Evolutionary conservation across 1,140 invertebrate species (phyloP), one percentile per base, ranked within the genome.

Genomic region (Hormaphis cornu): DNA sequence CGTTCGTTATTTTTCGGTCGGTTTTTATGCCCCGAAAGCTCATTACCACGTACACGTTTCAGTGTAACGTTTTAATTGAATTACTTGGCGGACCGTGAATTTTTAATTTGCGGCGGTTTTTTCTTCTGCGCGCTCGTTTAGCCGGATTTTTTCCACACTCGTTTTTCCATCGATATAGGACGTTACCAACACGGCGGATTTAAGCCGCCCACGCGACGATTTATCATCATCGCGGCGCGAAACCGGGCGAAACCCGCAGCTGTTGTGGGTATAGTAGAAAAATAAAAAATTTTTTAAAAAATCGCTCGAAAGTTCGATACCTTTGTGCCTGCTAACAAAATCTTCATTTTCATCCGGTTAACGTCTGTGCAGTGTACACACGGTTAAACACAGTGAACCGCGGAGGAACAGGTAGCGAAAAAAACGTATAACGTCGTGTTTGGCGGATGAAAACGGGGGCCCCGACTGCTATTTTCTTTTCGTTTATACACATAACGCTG

Each of bases 11-110:
- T 50, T 50, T 50, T 50, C 14, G 48, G 30, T 16, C 5, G 12
- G 9, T 24, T 58, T 66, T 48, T 30, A 18, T 28, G 14, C 16
- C 42, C 44, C 12, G n/a, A 66, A 66, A 66, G 61, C 28, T 66
- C 61, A 35, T 66, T 66, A 66, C n/a, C n/a, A 50, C 33, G 61
- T 66, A 58, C n/a, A n/a, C n/a, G n/a, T n/a, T n/a, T n/a, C n/a
- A n/a, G n/a, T n/a, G n/a, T n/a, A n/a, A n/a, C n/a, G n/a, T n/a
- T n/a, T n/a, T 58, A 66, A 66, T 66, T 48, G 61, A 66, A 66
- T 66, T 66, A 66, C 44, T 48, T 35, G 35, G 40, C 30, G 61
- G 14, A 66, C 61, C 61, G 61, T 50, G 14, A 6, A 20, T 66
- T 66, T 66, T 66, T 66, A 66, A 66, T 66, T 66, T 66, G 61